Percentiles rank a stretch among this genome's conserved stretches.
Evolutionary conservation across 2,113 vertebrate genomes (phyloP).

Genomic region (Rhabdomys dilectus): DNA sequence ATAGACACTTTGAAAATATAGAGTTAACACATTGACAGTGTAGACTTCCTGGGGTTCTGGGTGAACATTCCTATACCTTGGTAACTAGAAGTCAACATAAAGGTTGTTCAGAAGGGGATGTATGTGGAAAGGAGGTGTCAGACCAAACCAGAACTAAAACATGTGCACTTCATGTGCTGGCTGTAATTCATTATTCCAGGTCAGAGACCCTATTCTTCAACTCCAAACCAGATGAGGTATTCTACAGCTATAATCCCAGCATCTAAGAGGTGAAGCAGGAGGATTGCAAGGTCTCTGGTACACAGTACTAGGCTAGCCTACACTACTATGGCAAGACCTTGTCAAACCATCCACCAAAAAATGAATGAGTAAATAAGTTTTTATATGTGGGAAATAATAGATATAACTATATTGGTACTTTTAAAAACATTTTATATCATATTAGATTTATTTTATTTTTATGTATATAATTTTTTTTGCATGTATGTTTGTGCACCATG

Average conservation of each 20-base stretch:
- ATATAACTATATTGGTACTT: neutral
- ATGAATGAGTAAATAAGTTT: neutral
- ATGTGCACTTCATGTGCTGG: neutral
- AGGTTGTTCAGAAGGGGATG: neutral
- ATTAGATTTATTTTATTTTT: neutral
- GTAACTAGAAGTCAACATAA: neutral
- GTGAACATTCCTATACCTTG: neutral
- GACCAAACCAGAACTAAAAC: neutral
- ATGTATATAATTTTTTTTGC: neutral
- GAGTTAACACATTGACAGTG: neutral
- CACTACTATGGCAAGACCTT: neutral
- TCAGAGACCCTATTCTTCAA: neutral
- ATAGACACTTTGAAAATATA: neutral
- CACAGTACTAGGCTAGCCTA: neutral
- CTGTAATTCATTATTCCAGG: neutral
- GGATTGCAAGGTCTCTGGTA: neutral
- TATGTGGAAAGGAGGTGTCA: neutral
- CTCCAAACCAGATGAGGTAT: neutral
- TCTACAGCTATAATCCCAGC: neutral
- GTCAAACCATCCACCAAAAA: neutral
- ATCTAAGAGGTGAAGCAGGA: neutral
- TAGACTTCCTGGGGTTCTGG: neutral
- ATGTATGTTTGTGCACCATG: neutral
- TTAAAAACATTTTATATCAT: neutral
- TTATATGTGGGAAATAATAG: neutral